Evolutionary conservation across 1,140 invertebrate species (phyloP).

Genomic region (Elysia chlorotica): DNA sequence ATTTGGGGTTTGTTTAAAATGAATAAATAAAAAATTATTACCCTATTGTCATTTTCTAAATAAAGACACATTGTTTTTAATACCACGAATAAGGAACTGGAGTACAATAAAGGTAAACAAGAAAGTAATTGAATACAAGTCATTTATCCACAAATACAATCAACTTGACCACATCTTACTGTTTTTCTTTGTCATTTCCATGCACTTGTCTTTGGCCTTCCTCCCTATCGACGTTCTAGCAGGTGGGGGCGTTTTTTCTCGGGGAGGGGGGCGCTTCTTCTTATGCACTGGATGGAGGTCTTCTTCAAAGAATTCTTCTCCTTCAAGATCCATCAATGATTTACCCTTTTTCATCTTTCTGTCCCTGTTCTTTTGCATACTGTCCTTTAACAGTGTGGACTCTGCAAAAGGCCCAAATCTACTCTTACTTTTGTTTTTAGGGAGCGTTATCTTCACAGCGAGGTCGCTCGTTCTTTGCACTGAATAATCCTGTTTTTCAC

Average conservation of each 20-base stretch:
- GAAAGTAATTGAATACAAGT: too few relatives aligned
- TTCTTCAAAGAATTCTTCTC: not conserved
- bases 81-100: too few relatives aligned
- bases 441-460: constrained; percentile 42
- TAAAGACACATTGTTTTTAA: too few relatives aligned
- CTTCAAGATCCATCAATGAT: constrained; percentile 1
- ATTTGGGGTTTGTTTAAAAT: too few relatives aligned
- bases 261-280: not conserved
- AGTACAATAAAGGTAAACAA: too few relatives aligned
- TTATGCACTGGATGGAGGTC: too few relatives aligned
- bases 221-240: constrained; percentile 38
- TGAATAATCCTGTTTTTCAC: constrained; percentile 27
- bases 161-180: too few relatives aligned
- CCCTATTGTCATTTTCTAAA: too few relatives aligned
- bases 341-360: constrained; percentile 7
- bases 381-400: constrained; percentile 3
- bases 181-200: constrained; percentile 30
- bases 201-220: constrained; percentile 43
- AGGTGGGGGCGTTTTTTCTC: constrained; percentile 28
- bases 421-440: constrained; percentile 24
- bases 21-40: too few relatives aligned
- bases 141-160: too few relatives aligned
- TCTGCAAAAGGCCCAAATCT: constrained; percentile 16
- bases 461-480: constrained; percentile 38
- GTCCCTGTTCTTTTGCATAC: not conserved